Conservation (phyloP, 2,113 vertebrate genomes). For the Melanostigma gelatinosum region DNA sequence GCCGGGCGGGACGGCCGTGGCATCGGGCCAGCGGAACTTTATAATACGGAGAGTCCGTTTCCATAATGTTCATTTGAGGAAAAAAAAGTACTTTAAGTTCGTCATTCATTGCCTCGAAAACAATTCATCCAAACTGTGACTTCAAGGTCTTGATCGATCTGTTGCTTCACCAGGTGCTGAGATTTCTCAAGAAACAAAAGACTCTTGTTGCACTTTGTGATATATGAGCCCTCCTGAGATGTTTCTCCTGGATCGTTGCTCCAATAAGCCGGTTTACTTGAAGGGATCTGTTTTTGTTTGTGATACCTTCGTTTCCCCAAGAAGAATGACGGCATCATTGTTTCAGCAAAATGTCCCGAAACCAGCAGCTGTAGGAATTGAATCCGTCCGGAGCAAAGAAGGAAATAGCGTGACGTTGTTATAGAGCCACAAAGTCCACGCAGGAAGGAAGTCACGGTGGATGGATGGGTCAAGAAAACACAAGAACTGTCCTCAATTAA, state of each 20-base stretch:
- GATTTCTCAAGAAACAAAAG: background rate
- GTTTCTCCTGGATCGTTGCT: background rate
- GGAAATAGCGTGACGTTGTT: background rate
- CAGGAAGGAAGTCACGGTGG: background rate
- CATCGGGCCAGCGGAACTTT: slow-evolving; percentile 24
- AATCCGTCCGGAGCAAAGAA: background rate
- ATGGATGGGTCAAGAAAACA: background rate
- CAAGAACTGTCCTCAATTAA: background rate
- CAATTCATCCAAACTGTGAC: no score
- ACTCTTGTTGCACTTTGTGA: background rate
- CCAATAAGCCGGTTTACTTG: background rate
- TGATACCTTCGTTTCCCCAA: background rate
- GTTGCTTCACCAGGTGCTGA: background rate
- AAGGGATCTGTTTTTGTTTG: background rate
- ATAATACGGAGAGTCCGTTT: slow-evolving; percentile 3
- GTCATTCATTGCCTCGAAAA: background rate
- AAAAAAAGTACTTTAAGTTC: background rate
- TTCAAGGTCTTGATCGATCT: background rate
- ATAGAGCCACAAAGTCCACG: background rate
- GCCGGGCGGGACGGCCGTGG: slow-evolving; percentile 18
- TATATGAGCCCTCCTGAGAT: background rate
- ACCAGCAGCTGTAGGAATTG: background rate
- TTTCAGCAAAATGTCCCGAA: background rate
- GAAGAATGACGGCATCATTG: background rate
- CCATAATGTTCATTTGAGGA: background rate